phyloP scores from a whole-genome alignment of 2,888 invertebrate species.

The Scaptomyza flava region DNA sequence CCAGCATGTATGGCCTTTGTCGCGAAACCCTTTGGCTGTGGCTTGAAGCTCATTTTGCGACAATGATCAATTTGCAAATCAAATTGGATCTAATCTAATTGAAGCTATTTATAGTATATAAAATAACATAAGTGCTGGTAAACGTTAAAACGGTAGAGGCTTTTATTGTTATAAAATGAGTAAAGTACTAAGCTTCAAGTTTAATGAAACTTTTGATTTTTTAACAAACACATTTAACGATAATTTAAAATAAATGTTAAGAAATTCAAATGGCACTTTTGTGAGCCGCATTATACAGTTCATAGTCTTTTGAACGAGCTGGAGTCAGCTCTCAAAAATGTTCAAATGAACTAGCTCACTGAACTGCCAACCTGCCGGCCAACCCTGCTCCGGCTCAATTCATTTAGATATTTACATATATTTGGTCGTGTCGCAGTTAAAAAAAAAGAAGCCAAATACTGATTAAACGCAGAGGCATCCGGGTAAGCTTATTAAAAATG shows the following conservation, averaged over 20 bases:
- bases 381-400: conserved; percentile 30
- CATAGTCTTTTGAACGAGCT: neutral
- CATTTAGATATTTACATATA: conserved; percentile 65
- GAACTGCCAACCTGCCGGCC: neutral
- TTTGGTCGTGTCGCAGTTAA: conserved; percentile 56
- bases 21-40: conserved; percentile 90
- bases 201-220: too few species aligned
- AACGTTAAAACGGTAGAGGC: too few species aligned
- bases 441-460: conserved; percentile 69
- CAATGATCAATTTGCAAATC: neutral
- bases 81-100: neutral
- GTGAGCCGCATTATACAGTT: neutral
- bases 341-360: conserved; percentile 16
- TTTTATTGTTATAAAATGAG: too few species aligned
- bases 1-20: conserved; percentile 96
- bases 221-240: too few species aligned
- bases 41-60: conserved; percentile 84
- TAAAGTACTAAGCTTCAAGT: too few species aligned
- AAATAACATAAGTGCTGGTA: neutral
- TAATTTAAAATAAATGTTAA: neutral
- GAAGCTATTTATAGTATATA: neutral
- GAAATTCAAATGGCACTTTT: neutral
- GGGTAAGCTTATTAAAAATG: conserved; percentile 61
- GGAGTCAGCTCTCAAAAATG: neutral
- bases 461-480: conserved; percentile 76